phyloP scores from a whole-genome alignment of 2,888 invertebrate genomes.

The Epistrophe grossulariae region DNA sequence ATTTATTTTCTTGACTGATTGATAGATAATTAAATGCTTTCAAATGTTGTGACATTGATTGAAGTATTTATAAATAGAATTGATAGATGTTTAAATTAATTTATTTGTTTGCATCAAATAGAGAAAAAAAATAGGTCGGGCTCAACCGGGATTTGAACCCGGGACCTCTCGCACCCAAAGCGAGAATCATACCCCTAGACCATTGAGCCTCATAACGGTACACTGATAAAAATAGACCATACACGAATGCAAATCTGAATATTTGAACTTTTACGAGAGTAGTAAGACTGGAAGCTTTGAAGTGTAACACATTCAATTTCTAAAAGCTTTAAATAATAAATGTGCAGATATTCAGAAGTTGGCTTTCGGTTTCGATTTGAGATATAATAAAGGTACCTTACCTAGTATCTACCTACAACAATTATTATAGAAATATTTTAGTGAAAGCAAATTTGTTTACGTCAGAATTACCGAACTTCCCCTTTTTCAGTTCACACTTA shows the following conservation, averaged over 20 bases:
- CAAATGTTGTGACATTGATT: slow-evolving; percentile 62
- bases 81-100: slow-evolving; percentile 21
- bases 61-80: slow-evolving; percentile 31
- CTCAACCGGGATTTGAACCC: slow-evolving; percentile 84
- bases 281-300: background rate
- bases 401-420: too few species aligned
- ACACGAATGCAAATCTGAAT: background rate
- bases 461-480: too few species aligned
- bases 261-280: background rate
- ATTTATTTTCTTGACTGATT: slow-evolving; percentile 43
- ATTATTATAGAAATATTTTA: too few species aligned
- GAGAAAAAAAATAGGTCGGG: slow-evolving; percentile 75
- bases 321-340: background rate
- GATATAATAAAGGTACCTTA: too few species aligned
- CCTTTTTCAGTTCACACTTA: too few species aligned
- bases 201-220: slow-evolving; percentile 80
- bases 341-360: too few species aligned
- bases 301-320: background rate
- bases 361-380: background rate
- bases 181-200: slow-evolving; percentile 84
- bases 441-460: too few species aligned
- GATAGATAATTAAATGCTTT: slow-evolving; percentile 62
- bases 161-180: slow-evolving; percentile 84
- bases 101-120: background rate
- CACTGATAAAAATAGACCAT: fast-evolving